These are phyloP conservation scores for Dendrolimus kikuchii DNA, from an alignment of 1,140 invertebrate genomes.

Conservation along the genomic window DNA sequence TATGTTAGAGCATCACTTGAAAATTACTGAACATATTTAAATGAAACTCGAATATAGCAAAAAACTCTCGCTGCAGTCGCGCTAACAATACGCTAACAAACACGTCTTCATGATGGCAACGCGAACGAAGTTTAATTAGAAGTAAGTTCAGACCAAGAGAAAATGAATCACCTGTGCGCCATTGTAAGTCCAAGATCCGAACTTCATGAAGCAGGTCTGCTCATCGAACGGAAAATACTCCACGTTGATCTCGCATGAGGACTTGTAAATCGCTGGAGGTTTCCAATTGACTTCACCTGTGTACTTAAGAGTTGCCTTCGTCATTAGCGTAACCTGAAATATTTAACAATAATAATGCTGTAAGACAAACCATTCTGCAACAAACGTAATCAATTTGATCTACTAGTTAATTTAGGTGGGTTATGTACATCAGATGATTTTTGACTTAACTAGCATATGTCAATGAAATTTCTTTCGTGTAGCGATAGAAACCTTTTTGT, in stretches of 20 bases:
- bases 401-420: not conserved
- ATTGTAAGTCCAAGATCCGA: constrained; percentile 97
- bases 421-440: too few species aligned
- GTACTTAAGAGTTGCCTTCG: constrained; percentile 93
- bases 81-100: too few species aligned
- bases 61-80: too few species aligned
- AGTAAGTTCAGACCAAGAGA: not conserved
- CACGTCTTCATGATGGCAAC: too few species aligned
- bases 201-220: constrained; percentile 96
- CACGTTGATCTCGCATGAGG: constrained; percentile 95
- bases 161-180: constrained; percentile 79
- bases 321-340: constrained; percentile 90
- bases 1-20: too few species aligned
- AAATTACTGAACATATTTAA: too few species aligned
- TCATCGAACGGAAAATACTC: constrained; percentile 97
- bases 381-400: not conserved
- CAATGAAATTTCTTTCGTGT: too few species aligned
- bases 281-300: constrained; percentile 96
- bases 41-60: too few species aligned
- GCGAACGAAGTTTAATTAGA: not conserved
- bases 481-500: too few species aligned
- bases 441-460: too few species aligned
- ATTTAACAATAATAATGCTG: not conserved
- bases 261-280: constrained; percentile 99
- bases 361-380: not conserved